Evolutionary conservation across 2,797 vertebrate genomes (phyloP).

Genomic region (Chaunax sp.): DNA sequence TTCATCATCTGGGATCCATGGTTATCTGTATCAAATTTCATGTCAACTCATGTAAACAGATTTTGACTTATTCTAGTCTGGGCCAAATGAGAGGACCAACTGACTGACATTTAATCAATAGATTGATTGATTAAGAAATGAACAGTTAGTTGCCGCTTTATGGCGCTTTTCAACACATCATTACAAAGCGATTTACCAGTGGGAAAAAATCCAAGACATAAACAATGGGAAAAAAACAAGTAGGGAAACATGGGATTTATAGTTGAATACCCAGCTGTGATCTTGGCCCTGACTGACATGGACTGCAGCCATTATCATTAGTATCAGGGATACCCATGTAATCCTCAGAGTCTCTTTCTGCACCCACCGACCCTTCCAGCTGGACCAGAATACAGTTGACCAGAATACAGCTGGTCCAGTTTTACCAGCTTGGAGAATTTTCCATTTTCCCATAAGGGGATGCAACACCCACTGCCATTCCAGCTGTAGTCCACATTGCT

Average conservation of each 20-base stretch:
- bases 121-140: not conserved
- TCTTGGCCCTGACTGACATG: slow-evolving; percentile 37
- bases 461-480: slow-evolving; percentile 39
- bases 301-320: slow-evolving; percentile 42
- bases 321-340: slow-evolving; percentile 46
- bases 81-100: not conserved
- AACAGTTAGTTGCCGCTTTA: not conserved
- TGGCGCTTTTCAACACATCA: not conserved
- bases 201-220: not conserved
- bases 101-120: not conserved
- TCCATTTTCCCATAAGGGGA: slow-evolving; percentile 64
- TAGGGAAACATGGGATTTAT: slow-evolving; percentile 17
- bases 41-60: not conserved
- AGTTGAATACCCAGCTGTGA: slow-evolving; percentile 50
- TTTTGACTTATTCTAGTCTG: not conserved
- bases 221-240: slow-evolving; percentile 8
- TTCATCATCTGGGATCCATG: not conserved
- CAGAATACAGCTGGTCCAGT: slow-evolving; percentile 8
- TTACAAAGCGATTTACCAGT: not conserved
- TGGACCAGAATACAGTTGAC: slow-evolving; percentile 20
- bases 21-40: too few relatives aligned
- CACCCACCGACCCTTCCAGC: slow-evolving; percentile 24
- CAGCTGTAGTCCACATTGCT: slow-evolving; percentile 65
- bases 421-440: slow-evolving; percentile 44
- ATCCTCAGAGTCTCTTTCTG: slow-evolving; percentile 37